These are phyloP conservation scores for Heloderma charlesbogerti DNA, from an alignment of 2,113 vertebrate genomes.

Conservation along the genomic window DNA sequence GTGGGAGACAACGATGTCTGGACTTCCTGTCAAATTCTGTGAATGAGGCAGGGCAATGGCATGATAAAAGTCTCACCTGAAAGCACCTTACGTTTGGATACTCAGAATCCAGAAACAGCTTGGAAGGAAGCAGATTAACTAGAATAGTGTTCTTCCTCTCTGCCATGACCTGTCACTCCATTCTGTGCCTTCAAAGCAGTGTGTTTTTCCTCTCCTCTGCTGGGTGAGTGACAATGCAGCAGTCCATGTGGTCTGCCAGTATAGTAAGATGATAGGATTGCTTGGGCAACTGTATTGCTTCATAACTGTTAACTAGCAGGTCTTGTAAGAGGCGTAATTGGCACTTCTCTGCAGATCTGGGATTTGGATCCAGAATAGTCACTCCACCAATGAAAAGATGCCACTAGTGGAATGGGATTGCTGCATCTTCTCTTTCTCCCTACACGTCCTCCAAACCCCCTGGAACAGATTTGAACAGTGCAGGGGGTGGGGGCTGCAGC, in stretches of 20 bases:
- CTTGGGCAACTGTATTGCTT: neutral
- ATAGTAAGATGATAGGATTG: neutral
- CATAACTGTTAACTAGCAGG: neutral
- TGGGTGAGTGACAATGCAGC: neutral
- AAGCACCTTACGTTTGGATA: neutral
- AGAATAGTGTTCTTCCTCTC: neutral
- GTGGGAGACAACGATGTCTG: too few species aligned
- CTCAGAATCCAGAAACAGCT: neutral
- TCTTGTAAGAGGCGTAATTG: neutral
- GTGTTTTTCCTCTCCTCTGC: neutral
- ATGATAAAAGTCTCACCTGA: neutral
- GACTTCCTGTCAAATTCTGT: too few species aligned
- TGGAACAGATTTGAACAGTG: neutral
- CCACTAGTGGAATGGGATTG: too few species aligned
- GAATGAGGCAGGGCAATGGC: too few species aligned
- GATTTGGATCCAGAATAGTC: too few species aligned
- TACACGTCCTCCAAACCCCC: neutral
- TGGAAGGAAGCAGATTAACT: neutral
- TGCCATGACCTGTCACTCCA: neutral
- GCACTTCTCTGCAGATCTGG: neutral
- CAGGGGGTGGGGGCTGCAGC: too few species aligned
- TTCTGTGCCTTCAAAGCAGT: neutral
- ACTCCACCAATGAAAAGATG: too few species aligned
- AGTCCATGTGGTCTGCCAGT: neutral
- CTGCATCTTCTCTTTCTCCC: neutral